Conservation (phyloP, 2,113 vertebrate species). For the Hyla sarda region DNA sequence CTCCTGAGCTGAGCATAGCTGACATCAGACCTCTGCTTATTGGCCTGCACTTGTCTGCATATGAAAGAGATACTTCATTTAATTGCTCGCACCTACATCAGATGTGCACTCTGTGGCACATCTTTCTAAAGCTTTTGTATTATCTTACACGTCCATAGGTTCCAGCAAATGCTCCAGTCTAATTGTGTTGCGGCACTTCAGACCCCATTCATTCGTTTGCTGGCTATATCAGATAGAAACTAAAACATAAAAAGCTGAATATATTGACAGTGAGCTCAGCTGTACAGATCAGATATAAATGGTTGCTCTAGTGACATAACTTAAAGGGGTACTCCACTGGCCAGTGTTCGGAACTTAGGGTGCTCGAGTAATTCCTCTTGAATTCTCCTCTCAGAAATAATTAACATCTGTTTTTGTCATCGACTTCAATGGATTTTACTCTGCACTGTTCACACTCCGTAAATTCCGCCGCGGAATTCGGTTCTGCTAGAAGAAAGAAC, state of each 20-base stretch:
- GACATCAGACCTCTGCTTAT: constrained; percentile 42
- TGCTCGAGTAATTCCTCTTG: too few relatives aligned
- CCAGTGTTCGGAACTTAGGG: too few relatives aligned
- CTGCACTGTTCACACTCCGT: too few relatives aligned
- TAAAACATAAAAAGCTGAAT: background rate
- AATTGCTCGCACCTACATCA: constrained; percentile 40
- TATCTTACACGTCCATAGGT: constrained; percentile 3
- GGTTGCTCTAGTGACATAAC: background rate
- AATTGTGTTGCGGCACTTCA: background rate
- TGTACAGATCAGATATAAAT: background rate
- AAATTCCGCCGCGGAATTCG: too few relatives aligned
- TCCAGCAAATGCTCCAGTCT: background rate
- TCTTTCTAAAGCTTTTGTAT: background rate
- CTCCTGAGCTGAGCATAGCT: constrained; percentile 13
- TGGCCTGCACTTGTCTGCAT: constrained; percentile 20
- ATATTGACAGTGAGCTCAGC: background rate
- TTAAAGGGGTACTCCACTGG: too few relatives aligned
- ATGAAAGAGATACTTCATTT: constrained; percentile 43
- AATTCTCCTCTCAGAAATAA: too few relatives aligned
- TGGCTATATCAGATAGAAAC: background rate
- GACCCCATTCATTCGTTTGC: background rate
- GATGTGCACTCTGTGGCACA: background rate
- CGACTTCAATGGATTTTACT: too few relatives aligned
- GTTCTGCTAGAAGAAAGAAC: too few relatives aligned
- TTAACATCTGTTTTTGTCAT: too few relatives aligned